Evolutionary conservation across 2,113 vertebrate species (phyloP).

Genomic region (Phyllopteryx taeniolatus): DNA sequence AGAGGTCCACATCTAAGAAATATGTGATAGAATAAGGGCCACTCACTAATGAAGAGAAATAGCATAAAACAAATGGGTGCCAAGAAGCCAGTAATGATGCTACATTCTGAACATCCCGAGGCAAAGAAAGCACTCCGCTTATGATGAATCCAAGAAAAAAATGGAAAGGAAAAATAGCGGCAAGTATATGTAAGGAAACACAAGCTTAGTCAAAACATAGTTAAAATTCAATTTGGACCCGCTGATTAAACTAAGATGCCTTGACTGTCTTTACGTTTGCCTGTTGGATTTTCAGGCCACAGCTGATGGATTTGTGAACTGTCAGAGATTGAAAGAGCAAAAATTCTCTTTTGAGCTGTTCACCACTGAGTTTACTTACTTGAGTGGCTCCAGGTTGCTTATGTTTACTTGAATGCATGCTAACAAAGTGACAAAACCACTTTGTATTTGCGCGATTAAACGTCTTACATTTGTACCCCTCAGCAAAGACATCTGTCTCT

Average conservation of each 20-base stretch:
- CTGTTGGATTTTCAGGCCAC: slow-evolving; percentile 12
- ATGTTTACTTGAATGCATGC: slow-evolving; percentile 43
- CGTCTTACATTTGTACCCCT: slow-evolving; percentile 17
- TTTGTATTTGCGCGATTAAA: background rate
- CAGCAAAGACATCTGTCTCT: slow-evolving; percentile 26
- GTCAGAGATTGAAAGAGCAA: slow-evolving; percentile 36
- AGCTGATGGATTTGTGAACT: slow-evolving; percentile 55
- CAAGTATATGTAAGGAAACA: slow-evolving; percentile 20
- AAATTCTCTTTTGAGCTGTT: slow-evolving; percentile 35
- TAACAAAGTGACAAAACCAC: slow-evolving; percentile 32
- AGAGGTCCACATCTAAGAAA: slow-evolving; percentile 3
- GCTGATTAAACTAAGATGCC: slow-evolving; percentile 11
- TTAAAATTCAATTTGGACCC: slow-evolving; percentile 30
- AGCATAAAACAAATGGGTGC: slow-evolving; percentile 42
- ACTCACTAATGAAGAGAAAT: slow-evolving; percentile 48
- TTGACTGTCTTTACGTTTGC: background rate
- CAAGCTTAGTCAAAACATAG: slow-evolving; percentile 18
- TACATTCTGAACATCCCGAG: slow-evolving; percentile 41
- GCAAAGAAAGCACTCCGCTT: slow-evolving; percentile 38
- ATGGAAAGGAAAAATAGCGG: slow-evolving; percentile 14
- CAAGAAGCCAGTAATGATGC: slow-evolving; percentile 47
- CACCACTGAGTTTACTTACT: slow-evolving; percentile 48
- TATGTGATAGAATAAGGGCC: slow-evolving; percentile 29
- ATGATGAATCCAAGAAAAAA: slow-evolving; percentile 36
- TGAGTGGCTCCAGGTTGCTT: slow-evolving; percentile 38